Conservation (phyloP, 2,888 invertebrate species). For the Dioctria linearis region DNA sequence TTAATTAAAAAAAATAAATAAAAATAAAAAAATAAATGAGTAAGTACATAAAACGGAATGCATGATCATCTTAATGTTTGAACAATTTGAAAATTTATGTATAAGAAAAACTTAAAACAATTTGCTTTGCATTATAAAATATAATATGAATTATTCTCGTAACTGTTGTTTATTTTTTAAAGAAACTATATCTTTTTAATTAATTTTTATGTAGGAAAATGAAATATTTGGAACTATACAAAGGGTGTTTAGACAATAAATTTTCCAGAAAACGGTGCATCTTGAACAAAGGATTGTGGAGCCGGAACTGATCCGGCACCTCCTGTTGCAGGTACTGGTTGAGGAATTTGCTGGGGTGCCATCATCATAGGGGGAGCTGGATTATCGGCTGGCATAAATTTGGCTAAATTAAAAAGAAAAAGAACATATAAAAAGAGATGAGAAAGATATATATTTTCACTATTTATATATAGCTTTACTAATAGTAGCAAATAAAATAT, state of each 20-base stretch:
- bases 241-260: slow-evolving; percentile 36
- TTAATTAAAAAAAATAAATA: not conserved
- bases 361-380: slow-evolving; percentile 46
- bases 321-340: slow-evolving; percentile 71
- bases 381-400: slow-evolving; percentile 59
- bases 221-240: slow-evolving; percentile 30
- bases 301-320: slow-evolving; percentile 73
- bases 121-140: not conserved
- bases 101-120: not conserved
- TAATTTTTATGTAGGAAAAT: slow-evolving; percentile 39
- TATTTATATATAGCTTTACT: not conserved
- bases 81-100: slow-evolving; percentile 21
- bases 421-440: slow-evolving; percentile 6
- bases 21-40: slow-evolving; percentile 7
- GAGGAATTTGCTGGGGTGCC: slow-evolving; percentile 63
- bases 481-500: slow-evolving; percentile 47
- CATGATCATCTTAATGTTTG: slow-evolving; percentile 3
- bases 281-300: slow-evolving; percentile 74
- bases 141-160: slow-evolving; percentile 11
- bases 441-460: not conserved
- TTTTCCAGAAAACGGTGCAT: slow-evolving; percentile 65
- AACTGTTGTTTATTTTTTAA: slow-evolving; percentile 11
- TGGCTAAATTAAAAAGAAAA: slow-evolving; percentile 49
- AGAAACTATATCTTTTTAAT: not conserved
- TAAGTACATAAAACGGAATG: not conserved